These are phyloP conservation scores for Watsonalla binaria DNA, from an alignment of 2,888 invertebrate genomes.

Conservation along the genomic window DNA sequence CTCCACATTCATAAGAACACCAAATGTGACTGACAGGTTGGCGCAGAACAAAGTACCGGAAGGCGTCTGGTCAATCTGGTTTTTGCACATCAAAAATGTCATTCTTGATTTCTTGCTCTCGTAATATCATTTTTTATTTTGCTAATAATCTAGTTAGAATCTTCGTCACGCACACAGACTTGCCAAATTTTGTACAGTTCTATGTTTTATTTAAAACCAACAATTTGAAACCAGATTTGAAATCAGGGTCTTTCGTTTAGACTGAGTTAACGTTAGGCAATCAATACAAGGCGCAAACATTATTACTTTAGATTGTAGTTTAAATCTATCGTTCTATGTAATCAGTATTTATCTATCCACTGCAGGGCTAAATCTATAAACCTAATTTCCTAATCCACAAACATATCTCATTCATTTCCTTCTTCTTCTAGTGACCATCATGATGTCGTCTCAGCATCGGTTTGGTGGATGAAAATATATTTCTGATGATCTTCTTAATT, in stretches of 20 bases:
- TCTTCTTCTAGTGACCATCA: too few species aligned
- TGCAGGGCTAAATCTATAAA: too few species aligned
- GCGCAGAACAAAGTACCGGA: conserved; percentile 14
- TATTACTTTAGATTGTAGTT: too few species aligned
- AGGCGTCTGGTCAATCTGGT: conserved; percentile 9
- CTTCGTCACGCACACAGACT: background rate
- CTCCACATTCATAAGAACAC: conserved; percentile 12
- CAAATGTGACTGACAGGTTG: conserved; percentile 22
- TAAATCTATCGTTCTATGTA: too few species aligned
- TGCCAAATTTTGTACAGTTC: too few species aligned
- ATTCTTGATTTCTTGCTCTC: conserved; percentile 1
- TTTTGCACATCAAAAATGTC: conserved; percentile 5
- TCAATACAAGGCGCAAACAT: too few species aligned
- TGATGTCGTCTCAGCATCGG: too few species aligned
- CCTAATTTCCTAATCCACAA: too few species aligned
- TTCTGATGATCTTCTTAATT: too few species aligned
- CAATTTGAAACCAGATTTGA: background rate
- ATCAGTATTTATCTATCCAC: too few species aligned
- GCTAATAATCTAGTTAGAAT: background rate
- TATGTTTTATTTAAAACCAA: background rate
- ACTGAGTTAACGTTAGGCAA: background rate
- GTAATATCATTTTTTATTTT: background rate
- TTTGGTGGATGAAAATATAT: too few species aligned
- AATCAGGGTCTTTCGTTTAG: background rate
- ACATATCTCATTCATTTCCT: too few species aligned